Evolutionary conservation across 23 tunicate genomes (phyloP).

Genomic region (Halocynthia aurantium): DNA sequence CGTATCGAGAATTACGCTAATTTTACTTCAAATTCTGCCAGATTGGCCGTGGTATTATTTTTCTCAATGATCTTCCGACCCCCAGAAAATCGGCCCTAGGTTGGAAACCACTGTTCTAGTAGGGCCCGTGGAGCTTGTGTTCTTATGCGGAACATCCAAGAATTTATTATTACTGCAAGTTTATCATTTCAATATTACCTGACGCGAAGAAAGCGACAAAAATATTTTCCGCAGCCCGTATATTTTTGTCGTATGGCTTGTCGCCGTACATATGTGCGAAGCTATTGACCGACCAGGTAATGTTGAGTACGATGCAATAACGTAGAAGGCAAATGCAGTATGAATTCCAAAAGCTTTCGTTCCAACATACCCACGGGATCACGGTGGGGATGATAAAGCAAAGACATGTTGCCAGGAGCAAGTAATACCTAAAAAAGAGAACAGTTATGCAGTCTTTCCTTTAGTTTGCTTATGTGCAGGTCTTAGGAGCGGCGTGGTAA

Average conservation of each 20-base stretch:
- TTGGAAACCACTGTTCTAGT: too few species aligned
- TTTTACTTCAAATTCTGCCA: too few species aligned
- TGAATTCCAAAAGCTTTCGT: slow-evolving; percentile 5
- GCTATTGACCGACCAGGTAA: slow-evolving; percentile 20
- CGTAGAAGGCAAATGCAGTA: slow-evolving; percentile 5
- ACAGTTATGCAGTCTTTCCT: too few species aligned
- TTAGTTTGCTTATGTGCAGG: too few species aligned
- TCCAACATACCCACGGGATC: slow-evolving; percentile 13
- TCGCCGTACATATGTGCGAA: slow-evolving; percentile 16
- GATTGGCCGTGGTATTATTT: too few species aligned
- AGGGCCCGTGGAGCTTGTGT: too few species aligned
- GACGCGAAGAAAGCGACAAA: slow-evolving; percentile 7
- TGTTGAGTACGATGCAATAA: slow-evolving; percentile 4
- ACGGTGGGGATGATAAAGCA: slow-evolving; percentile 12
- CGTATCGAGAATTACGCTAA: too few species aligned
- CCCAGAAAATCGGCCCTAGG: too few species aligned
- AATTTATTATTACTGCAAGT: too few species aligned
- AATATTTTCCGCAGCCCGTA: slow-evolving; percentile 1
- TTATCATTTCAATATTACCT: not conserved
- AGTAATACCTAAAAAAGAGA: slow-evolving; percentile 1
- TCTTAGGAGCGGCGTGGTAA: too few species aligned
- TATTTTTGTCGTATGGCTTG: slow-evolving; percentile 7
- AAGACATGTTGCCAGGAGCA: not conserved
- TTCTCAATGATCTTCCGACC: too few species aligned
- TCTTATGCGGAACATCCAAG: too few species aligned